Evolutionary conservation across 53 echinoderm and acorn worm species (phyloP), one percentile per base, ranked within the genome.

Genomic region (Apostichopus leukothele): DNA sequence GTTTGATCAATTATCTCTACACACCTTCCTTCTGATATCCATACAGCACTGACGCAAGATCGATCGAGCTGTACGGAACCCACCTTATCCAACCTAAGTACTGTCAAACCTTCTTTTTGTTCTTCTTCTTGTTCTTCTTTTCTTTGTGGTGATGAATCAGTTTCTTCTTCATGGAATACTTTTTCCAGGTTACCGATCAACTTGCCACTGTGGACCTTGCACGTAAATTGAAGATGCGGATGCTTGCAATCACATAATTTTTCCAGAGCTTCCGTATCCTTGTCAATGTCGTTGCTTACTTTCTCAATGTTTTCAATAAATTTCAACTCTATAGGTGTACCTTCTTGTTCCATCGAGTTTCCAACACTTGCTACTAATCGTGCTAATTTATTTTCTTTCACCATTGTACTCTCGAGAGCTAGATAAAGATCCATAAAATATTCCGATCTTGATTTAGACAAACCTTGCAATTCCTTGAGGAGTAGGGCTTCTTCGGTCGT

Each of bases 381-480:
- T 26, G 50, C 22, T 5, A 85, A 18, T 14, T 60, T 26, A 14
- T 85, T 85, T 16, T 85, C 67, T 85, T 50, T 85, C 5, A 60
- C 50, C 66, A 68, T 63, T 50, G 66, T 16, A n/a, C 66, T 63
- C 18, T 85, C 85, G 26, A 60, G 85, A 51, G 85, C 85, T 60
- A 85, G 13, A 12, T 67, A n/a, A 5, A 85, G 66, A 60, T 85
- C 85, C 50, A 63, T 85, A 23, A 85, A 85, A 50, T 85, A 85
- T 0, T 85, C 67, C 10, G 26, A 22, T 20, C 85, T 85, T 14
- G 85, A 85, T 7, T 25, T 9, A 23, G 20, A 22, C 85, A 85
- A 50, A 5, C 50, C 27, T 50, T 39, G 60, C 7, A 85, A 23
- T 85, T 85, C 85, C 14, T 50, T n/a, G 57, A 85, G 20, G 50